Evolutionary conservation across 2,113 vertebrate genomes (phyloP), one percentile per base, ranked within the genome.

Genomic region (Glaucomys volans): DNA sequence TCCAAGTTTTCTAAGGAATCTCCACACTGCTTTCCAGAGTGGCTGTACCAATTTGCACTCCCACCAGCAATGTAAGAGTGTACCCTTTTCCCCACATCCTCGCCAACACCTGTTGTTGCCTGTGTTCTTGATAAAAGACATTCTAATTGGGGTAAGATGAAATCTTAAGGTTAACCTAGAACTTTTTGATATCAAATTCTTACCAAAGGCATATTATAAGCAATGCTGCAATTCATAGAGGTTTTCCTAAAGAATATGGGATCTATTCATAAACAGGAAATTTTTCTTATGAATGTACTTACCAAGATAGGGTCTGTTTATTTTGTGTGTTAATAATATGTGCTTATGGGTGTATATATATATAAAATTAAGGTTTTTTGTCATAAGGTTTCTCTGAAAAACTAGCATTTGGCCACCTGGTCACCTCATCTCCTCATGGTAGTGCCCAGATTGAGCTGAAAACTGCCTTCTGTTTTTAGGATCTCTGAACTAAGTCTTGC

Each of bases 321-420:
- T 32, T 62, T 83, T 13, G 32, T 62, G 4, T 85, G 10, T 13
- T 30, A 12, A 30, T 57, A 42, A 1, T 66, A 2, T 32, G 9
- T 66, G 30, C 4, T 20, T 26, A 47, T 5, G 44, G 32, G 79
- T 44, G 20, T 47, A 8, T 28, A 1, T 80, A 1, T 80, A 11
- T 42, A 35, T 64, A 42, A 67, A 85, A 47, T 64, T 84, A 6
- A 22, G 16, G 16, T 18, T 35, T 79, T 94, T 59, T n/a, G 90
- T 8, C 62, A 47, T 81, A 89, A 92, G 30, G 1, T 8, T 50
- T 95, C 80, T 80, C 57, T 85, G 20, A 80, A 86, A 92, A 95
- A 90, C 24, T 50, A 40, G 52, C 42, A 69, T 28, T 8, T 75
- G 11, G 8, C 24, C 16, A 59, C 12, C 42, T 26, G 40, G 16